Conservation (phyloP, 2,113 vertebrate genomes). For the Thunnus maccoyii region DNA sequence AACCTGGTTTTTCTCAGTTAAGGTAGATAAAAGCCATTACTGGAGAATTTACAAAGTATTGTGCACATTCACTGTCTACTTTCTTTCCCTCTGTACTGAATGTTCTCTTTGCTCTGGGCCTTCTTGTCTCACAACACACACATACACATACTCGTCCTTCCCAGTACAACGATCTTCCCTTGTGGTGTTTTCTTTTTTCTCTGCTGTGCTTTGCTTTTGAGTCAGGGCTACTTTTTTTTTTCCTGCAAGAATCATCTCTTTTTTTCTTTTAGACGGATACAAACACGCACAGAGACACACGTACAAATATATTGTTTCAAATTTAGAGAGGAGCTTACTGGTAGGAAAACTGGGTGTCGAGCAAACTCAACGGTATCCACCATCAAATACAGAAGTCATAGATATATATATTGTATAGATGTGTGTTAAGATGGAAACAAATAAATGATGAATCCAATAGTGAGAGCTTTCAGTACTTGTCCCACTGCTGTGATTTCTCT, state of each 20-base stretch:
- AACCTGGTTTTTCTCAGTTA: background rate
- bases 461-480: background rate
- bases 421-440: background rate
- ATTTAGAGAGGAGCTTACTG: slow-evolving; percentile 7
- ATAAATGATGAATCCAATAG: background rate
- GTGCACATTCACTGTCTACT: background rate
- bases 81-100: slow-evolving; percentile 2
- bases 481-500: background rate
- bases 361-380: slow-evolving; percentile 5
- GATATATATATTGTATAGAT: background rate
- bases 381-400: slow-evolving; percentile 2
- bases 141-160: slow-evolving; percentile 12
- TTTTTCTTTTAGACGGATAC: slow-evolving; percentile 1
- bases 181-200: slow-evolving; percentile 7
- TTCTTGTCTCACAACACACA: background rate
- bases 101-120: slow-evolving; percentile 2
- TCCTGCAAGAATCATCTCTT: slow-evolving; percentile 8
- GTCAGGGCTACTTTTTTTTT: background rate
- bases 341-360: background rate
- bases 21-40: slow-evolving; percentile 11
- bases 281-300: background rate
- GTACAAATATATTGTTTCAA: background rate
- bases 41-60: background rate
- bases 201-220: slow-evolving; percentile 19
- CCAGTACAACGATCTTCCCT: slow-evolving; percentile 13